Conservation (phyloP, 2,888 invertebrate genomes). For the Lissonota sp. region DNA sequence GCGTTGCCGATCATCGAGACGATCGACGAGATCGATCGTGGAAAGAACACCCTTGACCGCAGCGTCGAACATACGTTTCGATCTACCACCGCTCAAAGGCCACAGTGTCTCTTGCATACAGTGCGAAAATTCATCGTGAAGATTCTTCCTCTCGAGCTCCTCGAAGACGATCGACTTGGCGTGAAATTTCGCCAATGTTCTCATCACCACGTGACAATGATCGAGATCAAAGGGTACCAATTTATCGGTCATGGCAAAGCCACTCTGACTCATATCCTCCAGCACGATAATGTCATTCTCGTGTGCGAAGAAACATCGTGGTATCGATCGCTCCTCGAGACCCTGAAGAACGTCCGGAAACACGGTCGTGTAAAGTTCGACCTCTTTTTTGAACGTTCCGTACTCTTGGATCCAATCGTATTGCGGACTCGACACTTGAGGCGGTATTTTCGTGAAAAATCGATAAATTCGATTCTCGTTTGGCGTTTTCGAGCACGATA, state of each 20-base stretch:
- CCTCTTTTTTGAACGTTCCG: constrained; percentile 76
- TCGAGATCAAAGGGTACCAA: constrained; percentile 86
- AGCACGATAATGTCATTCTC: constrained; percentile 80
- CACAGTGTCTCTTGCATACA: constrained; percentile 76
- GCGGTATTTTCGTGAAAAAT: constrained; percentile 77
- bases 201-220: constrained; percentile 87
- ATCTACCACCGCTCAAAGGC: constrained; percentile 65
- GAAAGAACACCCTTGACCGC: constrained; percentile 75
- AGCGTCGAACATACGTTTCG: constrained; percentile 71
- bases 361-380: constrained; percentile 74
- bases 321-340: constrained; percentile 68
- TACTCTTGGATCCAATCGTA: constrained; percentile 70
- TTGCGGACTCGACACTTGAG: constrained; percentile 69
- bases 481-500: constrained; percentile 65
- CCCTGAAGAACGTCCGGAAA: constrained; percentile 76
- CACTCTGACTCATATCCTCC: constrained; percentile 87
- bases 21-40: constrained; percentile 71
- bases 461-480: constrained; percentile 70
- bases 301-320: constrained; percentile 74
- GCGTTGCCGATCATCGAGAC: constrained; percentile 65
- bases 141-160: constrained; percentile 70
- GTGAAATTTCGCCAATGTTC: constrained; percentile 87
- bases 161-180: constrained; percentile 85
- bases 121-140: constrained; percentile 72
- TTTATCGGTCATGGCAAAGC: constrained; percentile 88